Base-by-base conservation (phyloP, 2,888 invertebrate species). In the Allophyes oxyacanthae region DNA sequence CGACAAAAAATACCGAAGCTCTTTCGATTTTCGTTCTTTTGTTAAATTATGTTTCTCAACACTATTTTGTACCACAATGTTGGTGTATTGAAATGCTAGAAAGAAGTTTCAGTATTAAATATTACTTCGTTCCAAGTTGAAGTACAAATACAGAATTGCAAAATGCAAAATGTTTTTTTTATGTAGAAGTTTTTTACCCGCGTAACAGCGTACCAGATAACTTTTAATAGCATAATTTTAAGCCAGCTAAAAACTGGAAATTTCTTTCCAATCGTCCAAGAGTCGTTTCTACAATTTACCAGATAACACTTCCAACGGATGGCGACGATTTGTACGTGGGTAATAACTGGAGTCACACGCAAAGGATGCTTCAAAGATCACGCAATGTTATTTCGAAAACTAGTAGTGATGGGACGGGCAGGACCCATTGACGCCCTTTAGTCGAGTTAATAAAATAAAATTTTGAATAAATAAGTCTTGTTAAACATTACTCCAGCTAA, bases 321-420 rank as follows among this genome's bases (percentile, higher is more conserved):
- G 79, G 64, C 70, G 75, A 78, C 80, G 72, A 85, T 86, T 85
- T 83, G 81, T 79, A 62, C 78, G 80, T 76, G 78, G 75, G 71
- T 74, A 80, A 79, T 80, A 79, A 79, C 75, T 71, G 46, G 66
- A 72, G 68, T 66, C 70, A 67, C 82, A 84, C 83, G 85, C 81
- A 80, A 77, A 78, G 74, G 73, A 77, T 59, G 72, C 75, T 75
- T 69, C n/a, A n/a, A 48, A 56, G 54, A 55, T 50, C 78, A 80
- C 78, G 81, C 80, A 54, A 58, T 61, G 50, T 32, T 71, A 64
- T 56, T 66, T 66, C 50, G 53, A 10, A 32, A 38, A 14, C 48
- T 13, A 33, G 8, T 48, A 62, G 67, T 56, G 72, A 72, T 66
- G 65, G 58, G 62, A 60, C 37, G 25, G 6, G 25, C n/a, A n/a